A percentile compares a stretch with the other conserved stretches of the same genome.
Conservation (phyloP, 2,113 vertebrate genomes). For the Baryphthengus martii region DNA sequence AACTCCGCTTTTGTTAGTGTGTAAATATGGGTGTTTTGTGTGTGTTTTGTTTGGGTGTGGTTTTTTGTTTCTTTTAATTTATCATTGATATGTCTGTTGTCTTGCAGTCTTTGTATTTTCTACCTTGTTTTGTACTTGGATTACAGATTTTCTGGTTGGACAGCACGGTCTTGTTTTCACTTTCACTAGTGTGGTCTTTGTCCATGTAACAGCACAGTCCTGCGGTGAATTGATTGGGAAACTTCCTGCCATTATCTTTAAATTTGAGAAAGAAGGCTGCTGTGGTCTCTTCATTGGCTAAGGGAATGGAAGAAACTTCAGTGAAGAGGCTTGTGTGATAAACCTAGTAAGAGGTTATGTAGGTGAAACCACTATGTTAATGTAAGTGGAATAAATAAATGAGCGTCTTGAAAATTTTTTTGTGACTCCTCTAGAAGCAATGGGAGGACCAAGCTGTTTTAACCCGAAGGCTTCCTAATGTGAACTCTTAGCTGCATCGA, state of each 20-base stretch:
- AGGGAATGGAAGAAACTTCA: not conserved
- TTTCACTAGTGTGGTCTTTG: accelerated
- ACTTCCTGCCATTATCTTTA: not conserved
- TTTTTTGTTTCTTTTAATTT: not conserved
- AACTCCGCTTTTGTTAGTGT: not conserved
- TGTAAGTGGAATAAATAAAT: not conserved
- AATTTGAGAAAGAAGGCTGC: not conserved
- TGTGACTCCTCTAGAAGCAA: not conserved
- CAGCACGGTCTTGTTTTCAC: not conserved
- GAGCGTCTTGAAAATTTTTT: not conserved
- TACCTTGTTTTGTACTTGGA: not conserved
- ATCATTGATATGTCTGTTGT: not conserved
- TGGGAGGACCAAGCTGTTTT: not conserved
- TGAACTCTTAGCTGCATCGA: not conserved
- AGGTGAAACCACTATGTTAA: not conserved
- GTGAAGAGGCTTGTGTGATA: not conserved
- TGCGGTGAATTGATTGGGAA: not conserved
- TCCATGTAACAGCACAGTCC: not conserved
- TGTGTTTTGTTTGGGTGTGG: not conserved
- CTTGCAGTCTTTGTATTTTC: not conserved
- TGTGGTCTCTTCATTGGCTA: not conserved
- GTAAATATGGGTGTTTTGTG: too few relatives aligned
- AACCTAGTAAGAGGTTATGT: not conserved
- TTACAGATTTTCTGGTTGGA: not conserved
- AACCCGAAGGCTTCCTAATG: not conserved